These are phyloP conservation scores for Cromileptes altivelis DNA, from an alignment of 2,113 vertebrate genomes.

Conservation along the genomic window DNA sequence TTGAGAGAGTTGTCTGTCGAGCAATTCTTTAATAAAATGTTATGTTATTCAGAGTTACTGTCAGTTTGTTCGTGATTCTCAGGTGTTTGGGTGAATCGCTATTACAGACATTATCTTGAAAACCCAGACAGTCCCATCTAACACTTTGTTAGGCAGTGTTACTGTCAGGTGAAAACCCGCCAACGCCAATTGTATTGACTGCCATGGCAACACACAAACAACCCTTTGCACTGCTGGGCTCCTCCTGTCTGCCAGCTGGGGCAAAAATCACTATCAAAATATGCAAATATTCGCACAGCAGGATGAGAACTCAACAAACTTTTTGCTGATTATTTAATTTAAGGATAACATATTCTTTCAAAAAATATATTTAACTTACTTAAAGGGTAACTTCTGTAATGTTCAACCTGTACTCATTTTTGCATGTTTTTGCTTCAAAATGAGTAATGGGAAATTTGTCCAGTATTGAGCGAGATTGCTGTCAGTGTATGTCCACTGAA, in stretches of 20 bases:
- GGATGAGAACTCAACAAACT: not conserved
- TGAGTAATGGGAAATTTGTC: too few species aligned
- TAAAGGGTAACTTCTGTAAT: not conserved
- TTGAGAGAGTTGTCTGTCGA: constrained; percentile 95
- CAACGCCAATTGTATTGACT: not conserved
- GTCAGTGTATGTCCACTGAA: too few species aligned
- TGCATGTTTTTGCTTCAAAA: too few species aligned
- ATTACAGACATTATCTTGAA: not conserved
- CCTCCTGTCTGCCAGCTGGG: not conserved
- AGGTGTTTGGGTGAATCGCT: not conserved
- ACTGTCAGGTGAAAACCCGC: not conserved
- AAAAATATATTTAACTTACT: too few species aligned
- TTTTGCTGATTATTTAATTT: not conserved
- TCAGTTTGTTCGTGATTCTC: constrained; percentile 77
- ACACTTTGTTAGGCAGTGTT: not conserved
- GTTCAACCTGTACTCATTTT: too few species aligned
- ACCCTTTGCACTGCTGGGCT: not conserved
- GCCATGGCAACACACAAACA: constrained; percentile 24
- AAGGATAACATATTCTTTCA: too few species aligned
- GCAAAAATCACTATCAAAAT: constrained; percentile 4
- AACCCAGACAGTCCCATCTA: not conserved
- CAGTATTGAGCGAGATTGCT: too few species aligned
- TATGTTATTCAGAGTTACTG: constrained; percentile 91
- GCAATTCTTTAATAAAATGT: constrained; percentile 99
- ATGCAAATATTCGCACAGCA: not conserved